A percentile compares a stretch with the other conserved stretches of the same genome.
These are phyloP conservation scores for Malacosoma neustria DNA, from an alignment of 2,888 invertebrate genomes.

Conservation along the genomic window DNA sequence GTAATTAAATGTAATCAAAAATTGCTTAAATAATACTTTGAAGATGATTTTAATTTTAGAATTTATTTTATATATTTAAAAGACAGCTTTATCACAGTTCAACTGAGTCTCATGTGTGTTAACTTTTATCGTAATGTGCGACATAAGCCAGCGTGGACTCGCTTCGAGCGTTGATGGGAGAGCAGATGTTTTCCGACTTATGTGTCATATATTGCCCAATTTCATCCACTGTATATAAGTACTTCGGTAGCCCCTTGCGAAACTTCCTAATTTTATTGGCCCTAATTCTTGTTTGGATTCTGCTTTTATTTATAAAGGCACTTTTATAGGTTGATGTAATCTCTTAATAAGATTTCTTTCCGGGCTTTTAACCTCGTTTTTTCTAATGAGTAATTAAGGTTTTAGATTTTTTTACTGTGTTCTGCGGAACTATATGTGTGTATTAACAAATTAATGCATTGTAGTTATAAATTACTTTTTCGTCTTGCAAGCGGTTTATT, in stretches of 20 bases:
- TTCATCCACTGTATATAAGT: constrained; percentile 21
- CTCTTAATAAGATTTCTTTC: constrained; percentile 6
- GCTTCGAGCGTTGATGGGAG: constrained; percentile 14
- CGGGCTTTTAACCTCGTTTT: neutral
- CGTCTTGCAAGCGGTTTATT: no score
- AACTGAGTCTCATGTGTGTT: neutral
- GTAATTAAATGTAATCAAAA: no score
- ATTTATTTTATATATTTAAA: no score
- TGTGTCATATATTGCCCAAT: constrained; percentile 26
- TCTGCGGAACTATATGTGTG: no score
- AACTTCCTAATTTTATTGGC: constrained; percentile 14
- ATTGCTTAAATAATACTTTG: no score
- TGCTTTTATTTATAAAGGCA: constrained; percentile 1
- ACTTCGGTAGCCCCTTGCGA: constrained; percentile 13
- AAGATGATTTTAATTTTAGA: no score
- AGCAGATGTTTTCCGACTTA: constrained; percentile 29
- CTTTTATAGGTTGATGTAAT: neutral
- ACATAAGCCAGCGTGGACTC: neutral
- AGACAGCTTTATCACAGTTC: neutral
- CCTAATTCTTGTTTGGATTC: constrained; percentile 7
- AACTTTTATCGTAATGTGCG: neutral
- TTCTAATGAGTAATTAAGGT: neutral
- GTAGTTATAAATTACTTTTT: no score
- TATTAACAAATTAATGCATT: no score
- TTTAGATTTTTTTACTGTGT: neutral